Evolutionary conservation across 2,797 vertebrate species (phyloP).

Genomic region (Mycteria americana): DNA sequence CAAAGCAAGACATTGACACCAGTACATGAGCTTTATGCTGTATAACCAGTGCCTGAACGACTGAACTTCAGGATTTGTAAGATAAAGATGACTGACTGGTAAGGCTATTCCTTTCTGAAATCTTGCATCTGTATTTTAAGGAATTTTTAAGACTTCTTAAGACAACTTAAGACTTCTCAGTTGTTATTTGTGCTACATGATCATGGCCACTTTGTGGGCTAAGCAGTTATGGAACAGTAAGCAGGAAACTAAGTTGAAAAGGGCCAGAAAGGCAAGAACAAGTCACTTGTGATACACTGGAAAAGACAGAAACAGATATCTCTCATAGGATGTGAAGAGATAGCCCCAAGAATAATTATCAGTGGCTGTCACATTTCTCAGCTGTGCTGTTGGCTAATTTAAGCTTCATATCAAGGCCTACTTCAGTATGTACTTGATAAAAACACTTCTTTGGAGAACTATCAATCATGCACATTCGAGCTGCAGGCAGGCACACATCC

Average conservation of each 20-base stretch:
- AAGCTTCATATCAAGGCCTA: not conserved
- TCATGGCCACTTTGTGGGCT: not conserved
- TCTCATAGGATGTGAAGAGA: not conserved
- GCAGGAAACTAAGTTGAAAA: not conserved
- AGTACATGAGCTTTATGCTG: not conserved
- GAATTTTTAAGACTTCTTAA: not conserved
- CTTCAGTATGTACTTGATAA: not conserved
- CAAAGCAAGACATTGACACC: not conserved
- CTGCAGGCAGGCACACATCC: not conserved
- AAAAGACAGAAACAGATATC: not conserved
- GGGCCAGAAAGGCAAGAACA: not conserved
- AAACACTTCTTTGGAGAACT: not conserved
- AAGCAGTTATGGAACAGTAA: not conserved
- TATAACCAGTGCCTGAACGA: not conserved
- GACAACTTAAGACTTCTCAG: not conserved
- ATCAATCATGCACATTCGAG: fast-evolving
- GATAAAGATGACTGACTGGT: not conserved
- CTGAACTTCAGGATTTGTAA: not conserved
- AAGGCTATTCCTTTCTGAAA: not conserved
- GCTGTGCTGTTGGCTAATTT: not conserved
- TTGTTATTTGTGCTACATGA: not conserved
- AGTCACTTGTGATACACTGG: not conserved
- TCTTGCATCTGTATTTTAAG: not conserved
- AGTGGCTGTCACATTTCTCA: not conserved
- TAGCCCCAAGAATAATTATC: not conserved